Conservation (phyloP, 2,113 vertebrate species). For the Spilogale gracilis region DNA sequence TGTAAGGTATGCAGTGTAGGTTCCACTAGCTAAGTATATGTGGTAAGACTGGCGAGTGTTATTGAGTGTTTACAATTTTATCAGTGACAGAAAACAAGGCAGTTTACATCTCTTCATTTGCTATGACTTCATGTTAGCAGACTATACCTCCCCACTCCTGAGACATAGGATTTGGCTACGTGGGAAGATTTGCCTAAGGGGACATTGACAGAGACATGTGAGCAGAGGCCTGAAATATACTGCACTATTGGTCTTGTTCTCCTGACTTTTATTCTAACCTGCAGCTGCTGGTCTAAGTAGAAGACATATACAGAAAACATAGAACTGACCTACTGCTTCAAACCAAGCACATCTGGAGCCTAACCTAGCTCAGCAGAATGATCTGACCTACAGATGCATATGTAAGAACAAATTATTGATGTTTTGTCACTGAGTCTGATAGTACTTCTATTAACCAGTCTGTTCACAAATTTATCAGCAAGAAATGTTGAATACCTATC, state of each 20-base stretch:
- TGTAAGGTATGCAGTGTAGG: not conserved
- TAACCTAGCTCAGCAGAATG: not conserved
- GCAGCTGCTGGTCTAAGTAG: not conserved
- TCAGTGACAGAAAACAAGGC: not conserved
- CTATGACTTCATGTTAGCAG: not conserved
- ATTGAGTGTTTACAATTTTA: not conserved
- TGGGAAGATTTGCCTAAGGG: not conserved
- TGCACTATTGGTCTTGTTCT: not conserved
- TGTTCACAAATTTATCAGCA: not conserved
- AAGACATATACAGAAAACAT: not conserved
- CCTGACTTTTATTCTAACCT: not conserved
- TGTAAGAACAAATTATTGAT: not conserved
- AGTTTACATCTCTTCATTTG: not conserved
- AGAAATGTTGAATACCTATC: not conserved
- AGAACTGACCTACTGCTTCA: not conserved
- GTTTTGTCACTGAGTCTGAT: not conserved
- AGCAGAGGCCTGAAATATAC: not conserved
- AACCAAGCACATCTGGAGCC: not conserved
- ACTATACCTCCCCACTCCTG: not conserved
- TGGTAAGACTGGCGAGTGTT: not conserved
- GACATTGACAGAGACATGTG: not conserved
- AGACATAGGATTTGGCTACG: not conserved
- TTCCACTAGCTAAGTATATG: not conserved
- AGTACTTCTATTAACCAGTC: not conserved
- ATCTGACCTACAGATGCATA: not conserved